Evolutionary conservation across 2,888 invertebrate genomes (phyloP).

Genomic region (Magallana nippona): DNA sequence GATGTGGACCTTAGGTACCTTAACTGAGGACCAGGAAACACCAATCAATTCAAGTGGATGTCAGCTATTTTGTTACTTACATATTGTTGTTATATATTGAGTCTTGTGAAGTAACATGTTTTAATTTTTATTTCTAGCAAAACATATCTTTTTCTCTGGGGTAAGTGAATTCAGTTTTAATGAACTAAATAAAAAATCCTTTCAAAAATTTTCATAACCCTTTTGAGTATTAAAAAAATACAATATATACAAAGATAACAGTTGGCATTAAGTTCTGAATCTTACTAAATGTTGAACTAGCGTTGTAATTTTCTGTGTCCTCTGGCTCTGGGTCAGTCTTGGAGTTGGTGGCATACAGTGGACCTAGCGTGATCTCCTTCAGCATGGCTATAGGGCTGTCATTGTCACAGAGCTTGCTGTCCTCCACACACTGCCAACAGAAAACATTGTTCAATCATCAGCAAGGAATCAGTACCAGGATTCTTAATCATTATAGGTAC

Average conservation of each 20-base stretch:
- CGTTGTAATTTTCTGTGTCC: not conserved
- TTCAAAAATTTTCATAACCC: no score
- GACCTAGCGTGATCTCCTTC: constrained; percentile 15
- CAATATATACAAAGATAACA: no score
- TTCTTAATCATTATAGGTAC: not conserved
- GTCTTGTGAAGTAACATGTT: no score
- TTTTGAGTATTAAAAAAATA: no score
- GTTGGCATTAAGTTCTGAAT: not conserved
- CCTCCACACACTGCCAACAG: not conserved
- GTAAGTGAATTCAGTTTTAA: no score
- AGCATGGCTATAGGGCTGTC: constrained; percentile 5
- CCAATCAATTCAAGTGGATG: no score
- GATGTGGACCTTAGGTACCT: constrained; percentile 12
- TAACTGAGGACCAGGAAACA: not conserved
- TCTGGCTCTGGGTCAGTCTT: not conserved
- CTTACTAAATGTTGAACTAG: not conserved
- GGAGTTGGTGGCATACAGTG: constrained; percentile 25
- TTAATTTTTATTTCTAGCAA: no score
- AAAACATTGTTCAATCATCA: not conserved
- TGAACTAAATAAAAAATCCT: no score
- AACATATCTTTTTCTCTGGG: no score
- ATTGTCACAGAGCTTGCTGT: constrained; percentile 2
- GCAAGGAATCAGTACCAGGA: not conserved
- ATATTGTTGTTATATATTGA: no score
- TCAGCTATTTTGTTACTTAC: no score